Evolutionary conservation across 2,888 invertebrate genomes (phyloP), one percentile per base, ranked within the genome.

Genomic region (Adelphocoris suturalis): DNA sequence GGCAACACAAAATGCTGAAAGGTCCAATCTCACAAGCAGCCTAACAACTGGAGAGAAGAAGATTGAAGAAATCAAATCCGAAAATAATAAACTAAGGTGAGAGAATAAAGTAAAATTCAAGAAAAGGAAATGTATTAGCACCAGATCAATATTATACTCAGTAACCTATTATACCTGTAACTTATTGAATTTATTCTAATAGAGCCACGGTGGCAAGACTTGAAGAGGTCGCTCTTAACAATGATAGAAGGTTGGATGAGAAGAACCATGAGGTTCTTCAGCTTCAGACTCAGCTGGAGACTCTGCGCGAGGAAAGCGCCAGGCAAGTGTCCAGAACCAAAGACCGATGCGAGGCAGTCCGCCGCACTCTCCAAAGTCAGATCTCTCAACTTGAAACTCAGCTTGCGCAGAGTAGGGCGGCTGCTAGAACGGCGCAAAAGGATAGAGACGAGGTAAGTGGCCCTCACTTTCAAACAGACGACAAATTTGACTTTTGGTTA

Each of bases 181-280:
- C 37, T 7, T 37, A 37, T 4, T 37, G 7, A 75, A 2, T 11
- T 85, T 76, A 23, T 7, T 37, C 7, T 7, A 37, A 37, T n/a
- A 91, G 91, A 75, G 90, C 90, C 23, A 90, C 91, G 12, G 78
- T 90, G 0, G 28, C 86, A n/a, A 87, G 90, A 48, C 84, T 95
- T 92, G 95, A 96, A 92, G 96, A 96, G 91, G 93, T 94, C 0
- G 94, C 95, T 28, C 93, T 95, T 11, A 94, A 95, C 13, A 94
- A 95, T 91, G 95, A 96, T 92, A 95, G 95, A 92, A 94, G 95
- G 13, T 93, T 95, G 0, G 95, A 96, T 89, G 95, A 96, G 93
- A 96, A 96, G 93, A 94, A 95, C 93, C 96, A 96, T 91, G 96
- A 96, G 92, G 95, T 96, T 90, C 95, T 95, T 0, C 95, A 95